Evolutionary conservation across 2,113 vertebrate species (phyloP), one percentile per base, ranked within the genome.

Genomic region (Bothrops jararaca): DNA sequence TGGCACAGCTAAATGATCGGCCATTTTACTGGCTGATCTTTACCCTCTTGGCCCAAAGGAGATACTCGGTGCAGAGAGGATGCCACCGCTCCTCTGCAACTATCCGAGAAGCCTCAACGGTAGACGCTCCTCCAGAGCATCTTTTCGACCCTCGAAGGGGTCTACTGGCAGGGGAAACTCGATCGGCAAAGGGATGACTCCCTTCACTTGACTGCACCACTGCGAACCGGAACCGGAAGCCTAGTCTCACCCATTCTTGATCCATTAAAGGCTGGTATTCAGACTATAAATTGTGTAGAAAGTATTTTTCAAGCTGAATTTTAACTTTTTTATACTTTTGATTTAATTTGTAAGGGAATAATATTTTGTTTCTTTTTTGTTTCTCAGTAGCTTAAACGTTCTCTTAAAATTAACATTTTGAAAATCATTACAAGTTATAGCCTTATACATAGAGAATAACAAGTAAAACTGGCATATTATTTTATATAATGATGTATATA

Each of bases 241-340:
- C 20, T 56, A 34, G 20, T 29, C 24, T 54, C 11, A 23, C 22
- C 45, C 23, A 26, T 26, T 48, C 85, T 50, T 15, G 22, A 50
- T 50, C 13, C 3, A 87, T 26, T 87, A 50, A 26, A 48, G 86
- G 86, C 86, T 54, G 18, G 5, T 54, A 23, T 88, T 15, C 24
- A 50, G n/a, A 29, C 29, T 88, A 54, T 10, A 88, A 89, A 22
- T 89, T 90, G 48, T 80, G 23, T 74, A 89, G 85, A 3, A 89
- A 90, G 50, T 86, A 60, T 7, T 94, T 92, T 89, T 91, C 86
- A 93, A 95, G 11, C 87, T 57, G 90, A 42, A 3, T 91, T 24
- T 24, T 54, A 91, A 39, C 1, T 1, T 89, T 92, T 80, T 58
- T 34, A 9, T 64, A 48, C 42, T 52, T 52, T 64, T 93, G n/a